Evolutionary conservation across 1,140 invertebrate genomes (phyloP), one percentile per base, ranked within the genome.

Genomic region (Lasioglossum albipes): DNA sequence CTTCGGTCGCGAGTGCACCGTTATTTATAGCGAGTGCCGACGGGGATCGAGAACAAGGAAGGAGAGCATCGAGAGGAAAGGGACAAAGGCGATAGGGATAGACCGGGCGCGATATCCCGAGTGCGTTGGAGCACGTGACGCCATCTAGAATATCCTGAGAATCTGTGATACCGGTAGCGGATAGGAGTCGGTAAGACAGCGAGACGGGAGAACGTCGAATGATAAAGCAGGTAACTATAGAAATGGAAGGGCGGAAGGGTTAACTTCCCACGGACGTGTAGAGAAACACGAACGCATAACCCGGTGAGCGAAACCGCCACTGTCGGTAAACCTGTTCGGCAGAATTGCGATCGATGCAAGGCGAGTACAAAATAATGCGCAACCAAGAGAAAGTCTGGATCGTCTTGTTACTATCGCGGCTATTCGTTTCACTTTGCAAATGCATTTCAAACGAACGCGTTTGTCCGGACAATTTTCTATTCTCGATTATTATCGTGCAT

Each of bases 251-350:
- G 3, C n/a, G 12, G 49, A 52, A 22, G 27, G 4, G 79, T 75
- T 80, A 75, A 68, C 73, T 52, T 80, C 73, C 54, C 22, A 52
- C 54, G 79, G 54, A 75, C 64, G 20, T 49, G 54, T 41, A 80
- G 72, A 27, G 18, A 20, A 9, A 10, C 22, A 42, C 7, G 41
- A 2, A 12, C 2, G 18, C 18, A 7, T 12, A 10, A 31, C 12
- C 27, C 22, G 62, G 7, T 4, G 42, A 64, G 27, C 49, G 16
- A 5, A 22, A 66, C 41, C 22, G 13, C 31, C 31, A 2, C 62
- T 2, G 70, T 72, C 71, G 77, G 52, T 79, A 79, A 79, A 41
- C 54, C 18, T 0, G 70, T 57, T 22, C 16, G 16, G 0, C n/a
- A 49, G 12, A n/a, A 36, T 72, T 5, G 10, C 49, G 16, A n/a